Evolutionary conservation across 2,113 vertebrate genomes (phyloP), one percentile per base, ranked within the genome.

Genomic region (Physeter macrocephalus): DNA sequence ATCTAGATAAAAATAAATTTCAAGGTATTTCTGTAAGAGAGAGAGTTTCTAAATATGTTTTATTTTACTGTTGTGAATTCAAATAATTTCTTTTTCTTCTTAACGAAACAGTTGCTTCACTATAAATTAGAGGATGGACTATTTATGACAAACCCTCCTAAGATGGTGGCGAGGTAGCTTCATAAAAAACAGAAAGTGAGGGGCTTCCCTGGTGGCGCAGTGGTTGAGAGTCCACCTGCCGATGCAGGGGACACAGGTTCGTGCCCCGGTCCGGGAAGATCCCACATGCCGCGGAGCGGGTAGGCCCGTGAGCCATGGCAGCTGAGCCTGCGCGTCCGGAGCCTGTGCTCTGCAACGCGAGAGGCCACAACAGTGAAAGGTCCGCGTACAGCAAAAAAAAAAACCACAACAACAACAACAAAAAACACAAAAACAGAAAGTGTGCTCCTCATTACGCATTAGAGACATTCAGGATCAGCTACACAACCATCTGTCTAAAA

Each of bases 401-500:
- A n/a, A n/a, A n/a, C n/a, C n/a, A n/a, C n/a, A n/a, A n/a, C n/a
- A n/a, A n/a, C n/a, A n/a, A n/a, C n/a, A n/a, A n/a, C n/a, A n/a
- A n/a, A n/a, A n/a, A n/a, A n/a, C n/a, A n/a, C n/a, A 82, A 89
- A 87, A 83, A 72, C 57, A 92, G 41, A 78, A 72, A 77, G 80
- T 61, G 8, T 61, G 66, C 27, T 90, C 72, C 43, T 96, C 43
- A 41, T 90, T 82, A 89, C 39, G 91, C 71, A 96, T 92, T 88
- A 96, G 81, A 93, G 82, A 11, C 41, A 80, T 72, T 87, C 27
- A 84, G 64, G 62, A 86, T 91, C 59, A 88, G 49, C 62, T 93
- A 71, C 13, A 57, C 61, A 64, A 81, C 8, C 69, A 88, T 78
- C 78, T 92, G 88, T 94, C 83, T 84, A 92, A 96, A 94, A 86